Evolutionary conservation across 1,140 invertebrate genomes (phyloP).

Genomic region (Orussus abietinus): DNA sequence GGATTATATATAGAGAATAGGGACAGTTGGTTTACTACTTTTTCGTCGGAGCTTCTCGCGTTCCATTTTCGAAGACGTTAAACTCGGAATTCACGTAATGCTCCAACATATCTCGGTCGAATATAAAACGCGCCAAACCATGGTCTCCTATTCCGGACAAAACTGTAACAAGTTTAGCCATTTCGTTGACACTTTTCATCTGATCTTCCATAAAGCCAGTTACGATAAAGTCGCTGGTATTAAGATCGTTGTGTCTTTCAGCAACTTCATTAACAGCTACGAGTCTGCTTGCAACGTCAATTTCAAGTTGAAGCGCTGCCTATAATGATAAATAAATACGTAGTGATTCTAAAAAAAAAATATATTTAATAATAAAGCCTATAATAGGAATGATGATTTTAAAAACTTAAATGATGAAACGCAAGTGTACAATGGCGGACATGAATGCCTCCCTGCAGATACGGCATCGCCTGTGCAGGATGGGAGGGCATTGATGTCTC

Average conservation of each 20-base stretch:
- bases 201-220: slow-evolving; percentile 39
- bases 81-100: slow-evolving; percentile 25
- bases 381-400: slow-evolving; percentile 1
- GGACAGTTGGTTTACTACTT: background rate
- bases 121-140: slow-evolving; percentile 34
- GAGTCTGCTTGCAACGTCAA: slow-evolving; percentile 31
- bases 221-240: slow-evolving; percentile 38
- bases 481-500: too few relatives aligned
- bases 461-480: too few relatives aligned
- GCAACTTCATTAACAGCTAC: slow-evolving; percentile 26
- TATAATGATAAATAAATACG: slow-evolving; percentile 15
- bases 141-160: slow-evolving; percentile 39
- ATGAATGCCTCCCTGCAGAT: too few relatives aligned
- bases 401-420: background rate
- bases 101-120: slow-evolving; percentile 37
- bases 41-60: background rate
- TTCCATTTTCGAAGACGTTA: slow-evolving; percentile 24
- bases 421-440: too few relatives aligned
- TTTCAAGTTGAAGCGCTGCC: slow-evolving; percentile 35
- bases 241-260: slow-evolving; percentile 34
- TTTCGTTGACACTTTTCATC: slow-evolving; percentile 40
- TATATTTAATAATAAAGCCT: background rate
- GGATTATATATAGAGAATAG: too few relatives aligned
- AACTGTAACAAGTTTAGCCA: slow-evolving; percentile 34
- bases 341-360: slow-evolving; percentile 8